Percentiles rank a stretch among this genome's conserved stretches.
Conservation (phyloP, 2,113 vertebrate genomes). For the Cyphomyrus plagiostoma region DNA sequence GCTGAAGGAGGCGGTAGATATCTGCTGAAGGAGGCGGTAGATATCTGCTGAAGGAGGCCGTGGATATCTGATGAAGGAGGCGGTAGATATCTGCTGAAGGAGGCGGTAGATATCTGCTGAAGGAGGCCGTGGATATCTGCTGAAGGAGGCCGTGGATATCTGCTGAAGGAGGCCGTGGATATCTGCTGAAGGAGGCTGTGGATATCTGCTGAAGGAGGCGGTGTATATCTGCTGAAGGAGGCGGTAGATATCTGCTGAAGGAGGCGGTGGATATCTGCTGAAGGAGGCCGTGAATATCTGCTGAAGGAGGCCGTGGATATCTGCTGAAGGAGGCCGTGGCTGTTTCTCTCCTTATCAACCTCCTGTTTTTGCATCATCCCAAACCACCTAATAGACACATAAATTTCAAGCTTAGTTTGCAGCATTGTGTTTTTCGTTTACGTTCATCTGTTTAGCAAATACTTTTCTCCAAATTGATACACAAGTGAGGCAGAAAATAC, state of each 20-base stretch:
- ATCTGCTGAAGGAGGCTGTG: not conserved
- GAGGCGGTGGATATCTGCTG: too few relatives aligned
- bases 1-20: not conserved
- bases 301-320: not conserved
- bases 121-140: not conserved
- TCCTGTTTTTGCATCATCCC: not conserved
- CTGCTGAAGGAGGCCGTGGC: too few relatives aligned
- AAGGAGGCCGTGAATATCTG: not conserved
- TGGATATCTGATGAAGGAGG: too few relatives aligned
- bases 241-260: not conserved
- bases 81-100: not conserved
- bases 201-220: too few relatives aligned
- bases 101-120: not conserved
- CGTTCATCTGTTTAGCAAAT: not conserved
- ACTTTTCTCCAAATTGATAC: not conserved
- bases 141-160: not conserved
- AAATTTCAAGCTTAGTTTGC: not conserved
- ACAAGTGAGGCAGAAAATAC: not conserved
- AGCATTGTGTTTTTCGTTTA: not conserved
- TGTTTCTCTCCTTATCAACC: not conserved
- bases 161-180: too few relatives aligned
- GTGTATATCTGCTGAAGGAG: not conserved
- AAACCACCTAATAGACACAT: not conserved
- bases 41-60: not conserved
- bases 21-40: too few relatives aligned